phyloP scores from a whole-genome alignment of 2,113 vertebrate genomes.

The Athene cunicularia region DNA sequence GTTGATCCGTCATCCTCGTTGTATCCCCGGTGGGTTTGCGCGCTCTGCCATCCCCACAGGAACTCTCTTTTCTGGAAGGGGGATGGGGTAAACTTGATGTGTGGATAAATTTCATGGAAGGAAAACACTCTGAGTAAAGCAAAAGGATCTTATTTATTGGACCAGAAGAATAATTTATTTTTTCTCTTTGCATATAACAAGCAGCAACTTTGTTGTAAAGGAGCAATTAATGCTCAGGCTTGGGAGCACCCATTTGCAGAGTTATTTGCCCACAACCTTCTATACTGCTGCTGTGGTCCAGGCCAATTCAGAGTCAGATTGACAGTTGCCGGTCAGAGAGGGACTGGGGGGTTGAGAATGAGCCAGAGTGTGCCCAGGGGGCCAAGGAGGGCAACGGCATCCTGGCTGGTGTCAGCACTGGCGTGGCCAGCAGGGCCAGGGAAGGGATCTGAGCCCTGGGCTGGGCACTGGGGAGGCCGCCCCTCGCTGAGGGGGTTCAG shows the following conservation, averaged over 20 bases:
- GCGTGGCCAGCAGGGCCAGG: too few relatives aligned
- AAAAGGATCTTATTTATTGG: neutral
- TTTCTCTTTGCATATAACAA: neutral
- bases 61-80: neutral
- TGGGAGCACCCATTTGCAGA: neutral
- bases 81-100: neutral
- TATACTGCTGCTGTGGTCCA: neutral
- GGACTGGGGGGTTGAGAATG: too few relatives aligned
- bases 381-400: too few relatives aligned
- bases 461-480: too few relatives aligned
- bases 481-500: too few relatives aligned
- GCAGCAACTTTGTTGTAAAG: neutral
- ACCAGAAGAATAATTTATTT: neutral
- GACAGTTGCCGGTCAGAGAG: too few relatives aligned
- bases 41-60: rapidly evolving
- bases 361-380: too few relatives aligned
- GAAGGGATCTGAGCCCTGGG: too few relatives aligned
- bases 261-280: neutral
- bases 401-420: too few relatives aligned
- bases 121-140: neutral
- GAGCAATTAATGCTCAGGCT: neutral
- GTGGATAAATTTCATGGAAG: neutral
- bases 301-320: neutral
- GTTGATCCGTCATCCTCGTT: neutral
- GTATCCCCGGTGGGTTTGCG: rapidly evolving